Percentiles rank a stretch among this genome's conserved stretches.
These are phyloP conservation scores for Hesperophylax magnus DNA, from an alignment of 1,140 invertebrate species.

Conservation along the genomic window DNA sequence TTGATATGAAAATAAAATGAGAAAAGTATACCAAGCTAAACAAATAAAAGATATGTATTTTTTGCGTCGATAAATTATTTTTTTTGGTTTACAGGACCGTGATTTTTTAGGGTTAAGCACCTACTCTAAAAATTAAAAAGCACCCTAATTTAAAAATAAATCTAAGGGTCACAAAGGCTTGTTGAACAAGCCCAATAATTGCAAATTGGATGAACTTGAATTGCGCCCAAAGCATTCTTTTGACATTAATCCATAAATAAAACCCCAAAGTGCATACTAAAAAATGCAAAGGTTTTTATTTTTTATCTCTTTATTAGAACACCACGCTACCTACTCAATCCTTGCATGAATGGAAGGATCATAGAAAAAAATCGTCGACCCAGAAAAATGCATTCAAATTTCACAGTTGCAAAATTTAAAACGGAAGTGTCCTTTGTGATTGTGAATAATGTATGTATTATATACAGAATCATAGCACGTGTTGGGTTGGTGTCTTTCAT, in stretches of 20 bases:
- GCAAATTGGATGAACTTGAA: constrained; percentile 2
- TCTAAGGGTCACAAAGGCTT: too few species aligned
- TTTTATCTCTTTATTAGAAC: not conserved
- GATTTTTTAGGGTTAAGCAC: too few species aligned
- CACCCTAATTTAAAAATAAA: too few species aligned
- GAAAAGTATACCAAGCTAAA: too few species aligned
- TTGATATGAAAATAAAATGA: too few species aligned
- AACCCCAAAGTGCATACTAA: not conserved
- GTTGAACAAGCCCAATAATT: not conserved
- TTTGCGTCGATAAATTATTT: too few species aligned
- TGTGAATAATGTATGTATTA: constrained; percentile 18
- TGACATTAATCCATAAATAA: constrained; percentile 28
- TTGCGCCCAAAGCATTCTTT: not conserved
- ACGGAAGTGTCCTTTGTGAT: constrained; percentile 14
- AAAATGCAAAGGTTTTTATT: not conserved
- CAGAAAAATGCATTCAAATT: constrained; percentile 26
- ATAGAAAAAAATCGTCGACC: constrained; percentile 13
- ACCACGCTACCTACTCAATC: not conserved
- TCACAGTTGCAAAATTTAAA: constrained; percentile 30
- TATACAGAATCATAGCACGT: constrained; percentile 24
- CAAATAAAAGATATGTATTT: too few species aligned
- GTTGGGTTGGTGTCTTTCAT: constrained; percentile 29
- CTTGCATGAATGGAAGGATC: not conserved
- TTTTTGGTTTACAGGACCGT: too few species aligned
- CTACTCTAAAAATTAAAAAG: too few species aligned